Percentiles rank a stretch among this genome's conserved stretches.
These are phyloP conservation scores for Lottia gigantea DNA, from an alignment of 2,888 invertebrate species.

Conservation along the genomic window DNA sequence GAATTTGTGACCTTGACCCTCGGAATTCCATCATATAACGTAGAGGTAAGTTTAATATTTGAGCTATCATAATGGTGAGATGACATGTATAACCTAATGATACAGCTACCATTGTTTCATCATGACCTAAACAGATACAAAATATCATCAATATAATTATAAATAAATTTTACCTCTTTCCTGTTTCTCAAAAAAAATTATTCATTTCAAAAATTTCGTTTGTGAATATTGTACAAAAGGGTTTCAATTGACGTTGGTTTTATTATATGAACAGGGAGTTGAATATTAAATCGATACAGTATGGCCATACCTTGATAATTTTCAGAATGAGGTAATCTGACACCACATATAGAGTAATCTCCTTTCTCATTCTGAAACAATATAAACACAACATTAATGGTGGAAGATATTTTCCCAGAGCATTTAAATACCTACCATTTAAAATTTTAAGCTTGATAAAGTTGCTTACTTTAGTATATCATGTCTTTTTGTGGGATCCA, in stretches of 20 bases:
- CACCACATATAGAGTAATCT: constrained; percentile 68
- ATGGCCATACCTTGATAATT: constrained; percentile 70
- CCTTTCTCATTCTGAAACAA: constrained; percentile 34
- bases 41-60: constrained; percentile 85
- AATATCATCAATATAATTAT: background rate
- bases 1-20: constrained; percentile 84
- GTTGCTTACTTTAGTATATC: too few species aligned
- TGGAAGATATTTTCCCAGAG: too few species aligned
- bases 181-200: too few species aligned
- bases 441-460: too few species aligned
- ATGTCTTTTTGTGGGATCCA: too few species aligned
- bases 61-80: constrained; percentile 82
- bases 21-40: constrained; percentile 84
- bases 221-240: too few species aligned
- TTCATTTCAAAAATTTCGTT: too few species aligned
- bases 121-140: constrained; percentile 69
- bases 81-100: constrained; percentile 90
- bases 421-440: too few species aligned
- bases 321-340: constrained; percentile 80
- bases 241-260: too few species aligned
- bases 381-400: background rate
- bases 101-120: constrained; percentile 81
- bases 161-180: too few species aligned
- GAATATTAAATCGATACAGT: background rate
- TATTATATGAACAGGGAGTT: background rate